These are phyloP conservation scores for Stenotaenia linearis DNA, from an alignment of 2,888 invertebrate genomes.

Conservation along the genomic window DNA sequence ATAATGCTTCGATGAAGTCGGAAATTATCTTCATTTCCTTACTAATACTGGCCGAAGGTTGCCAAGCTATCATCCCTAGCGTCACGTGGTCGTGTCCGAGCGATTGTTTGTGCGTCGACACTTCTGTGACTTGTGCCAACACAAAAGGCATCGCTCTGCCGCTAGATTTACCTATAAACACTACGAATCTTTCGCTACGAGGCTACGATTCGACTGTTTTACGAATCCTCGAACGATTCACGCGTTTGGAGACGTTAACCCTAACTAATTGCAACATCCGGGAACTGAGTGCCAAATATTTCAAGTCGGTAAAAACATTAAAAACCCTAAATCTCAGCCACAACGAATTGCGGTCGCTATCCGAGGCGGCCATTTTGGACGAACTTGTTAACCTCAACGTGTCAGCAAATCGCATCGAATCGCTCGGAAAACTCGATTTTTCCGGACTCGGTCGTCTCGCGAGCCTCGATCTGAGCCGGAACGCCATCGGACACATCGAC, in stretches of 20 bases:
- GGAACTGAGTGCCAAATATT: neutral
- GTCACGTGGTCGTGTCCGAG: neutral
- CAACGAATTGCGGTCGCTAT: neutral
- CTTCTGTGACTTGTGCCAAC: neutral
- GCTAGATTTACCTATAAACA: neutral
- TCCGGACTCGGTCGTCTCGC: slow-evolving; percentile 40
- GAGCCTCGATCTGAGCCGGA: slow-evolving; percentile 42
- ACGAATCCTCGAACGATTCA: neutral
- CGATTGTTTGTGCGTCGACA: neutral
- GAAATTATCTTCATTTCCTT: neutral
- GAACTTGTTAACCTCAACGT: slow-evolving; percentile 39
- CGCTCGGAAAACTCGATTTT: slow-evolving; percentile 40
- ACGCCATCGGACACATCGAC: slow-evolving; percentile 28
- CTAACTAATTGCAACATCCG: neutral
- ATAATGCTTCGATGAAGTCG: neutral
- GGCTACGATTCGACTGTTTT: neutral
- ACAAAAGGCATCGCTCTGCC: neutral
- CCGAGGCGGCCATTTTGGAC: neutral
- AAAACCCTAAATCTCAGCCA: neutral
- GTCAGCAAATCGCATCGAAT: slow-evolving; percentile 40
- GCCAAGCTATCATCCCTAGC: neutral
- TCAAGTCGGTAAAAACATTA: neutral
- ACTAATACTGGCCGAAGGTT: neutral
- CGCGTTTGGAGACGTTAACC: neutral
- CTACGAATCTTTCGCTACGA: neutral